Conservation (phyloP, 2,888 invertebrate species). For the Andrena trimmerana region DNA sequence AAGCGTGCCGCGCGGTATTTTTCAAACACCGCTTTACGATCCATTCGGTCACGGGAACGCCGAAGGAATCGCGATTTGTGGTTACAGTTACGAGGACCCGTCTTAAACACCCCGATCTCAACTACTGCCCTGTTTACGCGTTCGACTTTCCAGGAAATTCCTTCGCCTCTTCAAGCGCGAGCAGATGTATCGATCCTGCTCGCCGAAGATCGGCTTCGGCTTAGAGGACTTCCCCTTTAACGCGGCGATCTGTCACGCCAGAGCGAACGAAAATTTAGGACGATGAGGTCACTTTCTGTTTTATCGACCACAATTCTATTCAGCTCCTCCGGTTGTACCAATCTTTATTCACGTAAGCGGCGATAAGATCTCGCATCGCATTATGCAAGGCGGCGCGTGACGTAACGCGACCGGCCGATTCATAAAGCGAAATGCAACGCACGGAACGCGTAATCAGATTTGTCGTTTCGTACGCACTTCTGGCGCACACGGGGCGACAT, state of each 20-base stretch:
- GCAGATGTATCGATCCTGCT: background rate
- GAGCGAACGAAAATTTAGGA: background rate
- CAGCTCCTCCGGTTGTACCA: constrained; percentile 5
- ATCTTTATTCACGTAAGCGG: constrained; percentile 30
- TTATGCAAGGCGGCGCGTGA: constrained; percentile 26
- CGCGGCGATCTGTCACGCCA: background rate
- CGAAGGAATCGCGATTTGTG: constrained; percentile 44
- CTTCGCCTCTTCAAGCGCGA: background rate
- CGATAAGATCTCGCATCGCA: constrained; percentile 31
- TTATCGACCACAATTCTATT: constrained; percentile 33
- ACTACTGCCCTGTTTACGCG: constrained; percentile 19
- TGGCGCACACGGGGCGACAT: constrained; percentile 27
- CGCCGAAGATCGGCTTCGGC: background rate
- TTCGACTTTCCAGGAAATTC: background rate
- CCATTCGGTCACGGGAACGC: constrained; percentile 16
- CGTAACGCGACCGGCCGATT: constrained; percentile 36
- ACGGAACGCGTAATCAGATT: constrained; percentile 36
- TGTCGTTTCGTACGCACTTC: background rate
- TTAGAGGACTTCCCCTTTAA: background rate
- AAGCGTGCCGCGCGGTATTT: constrained; percentile 32
- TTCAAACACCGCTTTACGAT: constrained; percentile 59
- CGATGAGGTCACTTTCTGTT: constrained; percentile 36
- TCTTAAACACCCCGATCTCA: constrained; percentile 37
- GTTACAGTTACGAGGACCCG: constrained; percentile 39
- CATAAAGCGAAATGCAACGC: constrained; percentile 36